Base-by-base conservation (phyloP, 2,888 invertebrate species). In the Oasisia sp. region DNA sequence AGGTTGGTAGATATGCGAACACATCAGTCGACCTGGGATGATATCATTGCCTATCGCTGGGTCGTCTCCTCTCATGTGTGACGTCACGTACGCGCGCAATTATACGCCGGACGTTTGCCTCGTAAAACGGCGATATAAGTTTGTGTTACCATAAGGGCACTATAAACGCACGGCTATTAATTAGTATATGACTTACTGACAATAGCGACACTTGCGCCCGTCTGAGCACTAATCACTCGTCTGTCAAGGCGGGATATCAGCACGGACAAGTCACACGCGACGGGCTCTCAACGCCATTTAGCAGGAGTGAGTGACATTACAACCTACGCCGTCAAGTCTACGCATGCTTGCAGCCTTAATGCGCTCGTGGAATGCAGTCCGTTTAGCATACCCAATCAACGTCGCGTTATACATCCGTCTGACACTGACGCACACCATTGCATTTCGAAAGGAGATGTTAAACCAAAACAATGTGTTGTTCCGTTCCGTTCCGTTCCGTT, bases 101-200 rank as follows among this genome's bases (percentile, higher is more conserved):
- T 74, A 0, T 19, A 74, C n/a, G 74, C 74, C 74, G 74, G 74
- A 74, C 19, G 74, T 19, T 27, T 74, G 74, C 74, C 74, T 74
- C 74, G 74, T 74, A 74, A 74, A 74, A 74, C 74, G 74, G 74
- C 74, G n/a, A 74, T 74, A 74, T 74, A 74, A 74, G 74, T 74
- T 74, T 74, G 74, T 74, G 74, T 74, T 74, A 74, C 74, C 74
- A 74, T 74, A 74, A 27, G 74, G 27, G 74, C 74, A 27, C 74
- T 19, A 74, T 74, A 74, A 74, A 74, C 27, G 74, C 74, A 19
- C n/a, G 74, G 27, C 74, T 19, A 74, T 74, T 74, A 74, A 74
- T 74, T 74, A 74, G 7, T 74, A 74, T 74, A 74, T 8, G 74
- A 74, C 74, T 74, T n/a, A n/a, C 27, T n/a, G 74, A 74, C 74